These are phyloP conservation scores for Styela plicata DNA, from an alignment of 23 tunicate genomes.

Conservation along the genomic window DNA sequence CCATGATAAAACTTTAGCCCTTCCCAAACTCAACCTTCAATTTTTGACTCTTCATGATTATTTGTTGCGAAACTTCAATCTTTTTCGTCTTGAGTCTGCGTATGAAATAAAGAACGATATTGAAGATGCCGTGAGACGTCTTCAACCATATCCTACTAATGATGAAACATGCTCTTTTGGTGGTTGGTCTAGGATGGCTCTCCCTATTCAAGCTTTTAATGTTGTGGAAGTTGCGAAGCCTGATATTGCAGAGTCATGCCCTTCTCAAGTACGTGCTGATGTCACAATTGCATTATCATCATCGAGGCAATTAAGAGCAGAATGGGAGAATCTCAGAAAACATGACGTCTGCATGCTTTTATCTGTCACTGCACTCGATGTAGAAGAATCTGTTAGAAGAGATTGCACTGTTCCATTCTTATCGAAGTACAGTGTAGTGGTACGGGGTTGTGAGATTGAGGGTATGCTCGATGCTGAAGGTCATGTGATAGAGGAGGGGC, in stretches of 20 bases:
- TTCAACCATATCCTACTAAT: conserved; percentile 72
- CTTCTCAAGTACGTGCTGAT: conserved; percentile 98
- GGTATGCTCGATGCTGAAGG: conserved; percentile 98
- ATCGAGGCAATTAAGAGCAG: conserved; percentile 41
- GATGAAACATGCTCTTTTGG: conserved; percentile 74
- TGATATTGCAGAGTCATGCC: conserved; percentile 80
- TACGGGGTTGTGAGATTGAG: conserved; percentile 99
- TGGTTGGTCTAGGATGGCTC: conserved; percentile 99
- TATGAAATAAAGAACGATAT: conserved; percentile 89
- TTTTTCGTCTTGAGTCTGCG: conserved; percentile 95
- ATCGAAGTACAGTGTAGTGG: conserved; percentile 74
- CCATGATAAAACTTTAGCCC: conserved; percentile 76
- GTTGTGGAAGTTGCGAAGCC: conserved; percentile 99
- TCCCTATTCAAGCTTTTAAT: conserved; percentile 83
- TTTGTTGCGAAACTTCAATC: conserved; percentile 83
- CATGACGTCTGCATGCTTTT: conserved; percentile 91
- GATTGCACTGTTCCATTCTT: conserved; percentile 56
- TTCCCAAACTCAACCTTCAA: conserved; percentile 94
- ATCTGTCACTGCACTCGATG: conserved; percentile 28
- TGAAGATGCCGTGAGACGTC: conserved; percentile 75
- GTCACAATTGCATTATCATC: conserved; percentile 60
- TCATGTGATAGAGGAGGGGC: conserved; percentile 97
- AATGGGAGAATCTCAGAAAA: conserved; percentile 95
- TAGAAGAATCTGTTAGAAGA: conserved; percentile 31
- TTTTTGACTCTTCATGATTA: conserved; percentile 98